phyloP scores from a whole-genome alignment of 2,797 vertebrate species.

The Rhyacichthys aspro region DNA sequence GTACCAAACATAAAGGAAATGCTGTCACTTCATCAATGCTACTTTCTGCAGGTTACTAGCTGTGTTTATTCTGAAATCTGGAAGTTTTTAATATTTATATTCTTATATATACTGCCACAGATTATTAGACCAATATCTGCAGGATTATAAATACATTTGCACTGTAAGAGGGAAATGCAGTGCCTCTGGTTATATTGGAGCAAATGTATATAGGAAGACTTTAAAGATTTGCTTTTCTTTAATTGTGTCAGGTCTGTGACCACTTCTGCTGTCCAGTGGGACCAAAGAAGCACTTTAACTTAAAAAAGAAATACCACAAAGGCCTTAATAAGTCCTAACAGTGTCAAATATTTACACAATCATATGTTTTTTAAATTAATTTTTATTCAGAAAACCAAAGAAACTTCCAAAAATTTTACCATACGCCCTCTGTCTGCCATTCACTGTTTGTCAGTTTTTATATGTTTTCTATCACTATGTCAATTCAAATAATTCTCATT shows the following conservation, averaged over 20 bases:
- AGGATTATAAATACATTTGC: background rate
- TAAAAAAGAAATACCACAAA: background rate
- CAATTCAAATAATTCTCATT: background rate
- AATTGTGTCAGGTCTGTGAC: conserved; percentile 4
- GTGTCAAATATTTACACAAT: background rate
- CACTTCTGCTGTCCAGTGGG: conserved; percentile 1
- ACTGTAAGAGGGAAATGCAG: background rate
- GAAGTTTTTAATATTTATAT: too few relatives aligned
- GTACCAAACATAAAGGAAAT: background rate
- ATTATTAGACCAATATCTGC: background rate
- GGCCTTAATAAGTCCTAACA: conserved; percentile 19
- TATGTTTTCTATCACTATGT: background rate
- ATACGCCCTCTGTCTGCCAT: background rate
- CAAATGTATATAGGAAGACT: background rate
- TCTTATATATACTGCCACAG: background rate
- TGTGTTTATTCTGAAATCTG: too few relatives aligned
- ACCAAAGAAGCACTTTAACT: conserved; percentile 36
- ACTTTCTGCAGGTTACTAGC: too few relatives aligned
- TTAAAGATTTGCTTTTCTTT: background rate
- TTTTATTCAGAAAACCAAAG: conserved; percentile 19
- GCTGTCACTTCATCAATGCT: too few relatives aligned
- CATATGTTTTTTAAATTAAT: background rate
- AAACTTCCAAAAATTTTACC: background rate
- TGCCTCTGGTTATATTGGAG: conserved; percentile 14
- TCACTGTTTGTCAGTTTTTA: background rate